Evolutionary conservation across 2,113 vertebrate genomes (phyloP).

Genomic region (Aix galericulata): DNA sequence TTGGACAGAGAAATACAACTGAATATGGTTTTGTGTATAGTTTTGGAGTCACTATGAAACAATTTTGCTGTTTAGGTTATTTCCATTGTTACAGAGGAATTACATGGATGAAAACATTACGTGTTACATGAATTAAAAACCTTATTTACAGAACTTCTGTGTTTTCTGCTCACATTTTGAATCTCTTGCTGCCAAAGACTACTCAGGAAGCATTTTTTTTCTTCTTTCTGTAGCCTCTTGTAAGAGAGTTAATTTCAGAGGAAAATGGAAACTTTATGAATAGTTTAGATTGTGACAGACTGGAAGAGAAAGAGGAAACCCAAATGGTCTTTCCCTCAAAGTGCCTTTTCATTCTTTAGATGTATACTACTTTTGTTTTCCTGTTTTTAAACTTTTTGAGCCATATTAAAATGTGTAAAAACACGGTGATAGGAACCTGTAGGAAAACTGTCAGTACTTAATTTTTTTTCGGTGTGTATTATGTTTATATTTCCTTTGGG

Average conservation of each 20-base stretch:
- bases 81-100: background rate
- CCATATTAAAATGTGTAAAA: slow-evolving; percentile 26
- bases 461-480: slow-evolving; percentile 41
- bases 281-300: background rate
- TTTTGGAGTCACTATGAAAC: background rate
- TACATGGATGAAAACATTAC: background rate
- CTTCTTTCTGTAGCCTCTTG: background rate
- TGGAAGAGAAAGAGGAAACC: slow-evolving; percentile 18
- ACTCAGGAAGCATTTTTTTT: background rate
- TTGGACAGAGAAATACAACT: background rate
- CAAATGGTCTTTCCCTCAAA: slow-evolving; percentile 3
- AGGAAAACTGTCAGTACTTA: slow-evolving; percentile 48
- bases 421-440: slow-evolving; percentile 51
- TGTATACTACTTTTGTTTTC: slow-evolving; percentile 23
- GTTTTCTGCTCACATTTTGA: background rate
- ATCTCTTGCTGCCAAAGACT: background rate
- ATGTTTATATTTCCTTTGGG: slow-evolving; percentile 66
- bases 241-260: slow-evolving; percentile 49
- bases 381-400: slow-evolving; percentile 35
- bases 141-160: background rate
- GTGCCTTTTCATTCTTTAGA: background rate
- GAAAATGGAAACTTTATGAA: slow-evolving; percentile 60
- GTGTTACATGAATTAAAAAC: background rate
- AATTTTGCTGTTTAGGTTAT: background rate
- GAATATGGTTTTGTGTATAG: background rate